Base-by-base conservation (phyloP, 2,113 vertebrate species). In the Marmota flaviventris region DNA sequence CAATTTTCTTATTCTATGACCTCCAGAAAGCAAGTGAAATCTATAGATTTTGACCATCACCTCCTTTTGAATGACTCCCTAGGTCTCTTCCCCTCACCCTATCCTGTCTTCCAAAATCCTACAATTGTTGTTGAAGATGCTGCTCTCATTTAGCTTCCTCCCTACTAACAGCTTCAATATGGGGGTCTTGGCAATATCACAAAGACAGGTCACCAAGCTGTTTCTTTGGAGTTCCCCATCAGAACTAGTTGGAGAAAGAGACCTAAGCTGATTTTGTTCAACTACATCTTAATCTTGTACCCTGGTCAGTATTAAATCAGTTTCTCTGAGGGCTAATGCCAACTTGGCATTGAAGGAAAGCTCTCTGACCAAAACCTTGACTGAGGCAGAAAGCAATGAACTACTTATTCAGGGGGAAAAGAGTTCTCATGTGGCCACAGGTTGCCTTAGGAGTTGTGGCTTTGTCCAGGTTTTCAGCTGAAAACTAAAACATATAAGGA, bases 391-490 rank as follows among this genome's bases (percentile, higher is more conserved):
- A 8, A 73, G 18, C 17, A 63, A 34, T 37, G 48, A 22, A 17
- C 22, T 94, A 85, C 20, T 97, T 96, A 93, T 94, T 76, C 83
- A 58, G 14, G 24, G 93, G 18, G 2, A 75, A 24, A 63, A n/a
- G 1, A 56, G 51, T 81, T 86, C 69, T 39, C 37, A 95, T 90
- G 76, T 79, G 92, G 95, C 90, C 83, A 78, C 39, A 94, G 95
- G 93, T 95, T 97, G 58, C 34, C 48, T 58, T 48, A 45, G 56
- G 42, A 92, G 42, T 69, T 65, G 42, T 42, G 6, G 39, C 39
- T 95, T 58, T 93, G 22, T 58, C 93, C 78, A 61, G 85, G 37
- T 67, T 97, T 98, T 76, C 96, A 89, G 95, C 91, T 91, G 89
- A 13, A 90, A 93, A 83, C 82, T 95, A 48, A 92, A 94, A 97